Conservation (phyloP, 2,797 vertebrate species). For the Gymnoscopelus braueri region DNA sequence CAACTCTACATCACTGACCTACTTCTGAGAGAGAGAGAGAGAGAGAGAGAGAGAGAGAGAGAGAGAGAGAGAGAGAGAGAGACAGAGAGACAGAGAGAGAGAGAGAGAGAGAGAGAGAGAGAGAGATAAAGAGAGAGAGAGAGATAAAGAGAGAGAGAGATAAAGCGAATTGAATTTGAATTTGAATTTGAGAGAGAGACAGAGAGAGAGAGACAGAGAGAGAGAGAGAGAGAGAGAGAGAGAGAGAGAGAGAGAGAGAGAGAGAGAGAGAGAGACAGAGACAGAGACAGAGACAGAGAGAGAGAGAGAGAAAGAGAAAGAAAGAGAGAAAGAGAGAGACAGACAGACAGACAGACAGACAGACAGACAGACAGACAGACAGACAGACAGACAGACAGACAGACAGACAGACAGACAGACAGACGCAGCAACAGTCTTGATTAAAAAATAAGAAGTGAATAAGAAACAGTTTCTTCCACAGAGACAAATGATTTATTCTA, state of each 20-base stretch:
- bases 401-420: too few species aligned
- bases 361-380: too few species aligned
- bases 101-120: background rate
- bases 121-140: background rate
- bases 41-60: background rate
- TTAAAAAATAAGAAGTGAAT: too few species aligned
- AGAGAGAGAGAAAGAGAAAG: slow-evolving; percentile 33
- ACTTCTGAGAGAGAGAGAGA: too few species aligned
- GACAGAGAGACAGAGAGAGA: background rate
- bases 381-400: too few species aligned
- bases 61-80: background rate
- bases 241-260: too few species aligned
- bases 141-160: slow-evolving; percentile 10
- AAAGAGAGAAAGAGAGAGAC: slow-evolving; percentile 34
- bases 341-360: slow-evolving; percentile 29
- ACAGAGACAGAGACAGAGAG: slow-evolving; percentile 45
- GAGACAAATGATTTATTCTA: too few species aligned
- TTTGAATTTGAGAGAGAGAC: too few species aligned
- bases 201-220: slow-evolving; percentile 24
- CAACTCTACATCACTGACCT: too few species aligned
- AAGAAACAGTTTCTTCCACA: too few species aligned
- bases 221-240: slow-evolving; percentile 47
- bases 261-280: slow-evolving; percentile 18
- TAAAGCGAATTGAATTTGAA: too few species aligned
- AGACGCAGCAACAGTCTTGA: too few species aligned